Base-by-base conservation (phyloP, 2,888 invertebrate genomes). In the Plemyria rubiginata region DNA sequence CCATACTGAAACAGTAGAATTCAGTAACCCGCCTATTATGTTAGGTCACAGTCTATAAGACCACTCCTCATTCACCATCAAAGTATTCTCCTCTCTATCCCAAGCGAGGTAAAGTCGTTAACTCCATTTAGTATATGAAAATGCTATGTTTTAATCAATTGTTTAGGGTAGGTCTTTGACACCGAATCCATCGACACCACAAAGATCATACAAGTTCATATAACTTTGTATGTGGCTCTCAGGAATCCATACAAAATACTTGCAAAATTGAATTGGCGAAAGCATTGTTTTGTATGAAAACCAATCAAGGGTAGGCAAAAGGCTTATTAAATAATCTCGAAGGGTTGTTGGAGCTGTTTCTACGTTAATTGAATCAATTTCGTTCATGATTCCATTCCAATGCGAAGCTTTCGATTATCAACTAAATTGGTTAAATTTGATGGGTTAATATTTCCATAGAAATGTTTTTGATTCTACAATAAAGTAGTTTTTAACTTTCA, bases 131-230 rank as follows among this genome's bases (percentile, higher is more conserved):
- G 11, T 4, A 32, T 11, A 3, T 11, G 11, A n/a, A 32, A 32
- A 48, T 41, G 54, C 46, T 38, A 62, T 60, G 51, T 16, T 65
- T 41, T 65, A 54, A 61, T 53, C 58, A 51, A 61, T 58, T 54
- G 51, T 64, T 57, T 16, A 54, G 52, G 41, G 45, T 50, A 50
- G 65, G 66, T 65, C 62, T 32, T 62, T 67, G 60, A 13, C 61
- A 49, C 51, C 3, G n/a, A 54, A 66, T 63, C 48, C 58, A 43
- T 65, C 65, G 65, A 68, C 64, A 54, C 41, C 9, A 22, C 43
- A 54, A 41, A 70, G 70, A 67, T 71, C 70, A 55, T 54, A 62
- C 66, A 68, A 70, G 68, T 65, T 67, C 60, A 56, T 46, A 59
- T 51, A 55, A 59, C 58, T 54, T 15, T 40, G 40, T 5, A 38